Conservation (phyloP, 2,113 vertebrate genomes). For the Myodes glareolus region DNA sequence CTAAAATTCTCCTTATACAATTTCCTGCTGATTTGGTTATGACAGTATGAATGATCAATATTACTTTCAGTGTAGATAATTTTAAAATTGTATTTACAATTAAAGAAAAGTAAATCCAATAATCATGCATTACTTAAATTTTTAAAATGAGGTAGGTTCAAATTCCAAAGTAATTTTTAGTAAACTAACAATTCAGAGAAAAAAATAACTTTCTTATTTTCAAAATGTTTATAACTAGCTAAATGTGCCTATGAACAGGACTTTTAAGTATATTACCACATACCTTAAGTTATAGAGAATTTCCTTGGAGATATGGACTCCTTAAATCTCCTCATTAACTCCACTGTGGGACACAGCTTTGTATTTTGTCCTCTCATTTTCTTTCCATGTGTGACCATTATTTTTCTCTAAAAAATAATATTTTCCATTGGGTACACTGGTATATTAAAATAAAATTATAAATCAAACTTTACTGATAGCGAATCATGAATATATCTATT, state of each 20-base stretch:
- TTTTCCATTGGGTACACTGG: not conserved
- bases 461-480: not conserved
- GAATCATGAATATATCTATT: not conserved
- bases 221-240: not conserved
- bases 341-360: not conserved
- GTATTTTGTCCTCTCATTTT: not conserved
- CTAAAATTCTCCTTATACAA: conserved; percentile 42
- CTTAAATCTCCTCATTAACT: not conserved
- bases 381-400: not conserved
- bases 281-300: not conserved
- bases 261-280: not conserved
- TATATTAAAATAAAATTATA: not conserved
- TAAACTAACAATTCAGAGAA: not conserved
- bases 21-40: not conserved
- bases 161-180: not conserved
- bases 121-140: not conserved
- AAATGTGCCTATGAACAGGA: not conserved
- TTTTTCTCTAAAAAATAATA: not conserved
- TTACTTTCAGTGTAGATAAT: not conserved
- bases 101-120: not conserved
- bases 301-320: not conserved
- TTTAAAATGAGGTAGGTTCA: not conserved
- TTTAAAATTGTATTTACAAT: not conserved
- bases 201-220: not conserved
- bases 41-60: not conserved